phyloP scores from a whole-genome alignment of 2,113 vertebrate species.

The Zeus faber region DNA sequence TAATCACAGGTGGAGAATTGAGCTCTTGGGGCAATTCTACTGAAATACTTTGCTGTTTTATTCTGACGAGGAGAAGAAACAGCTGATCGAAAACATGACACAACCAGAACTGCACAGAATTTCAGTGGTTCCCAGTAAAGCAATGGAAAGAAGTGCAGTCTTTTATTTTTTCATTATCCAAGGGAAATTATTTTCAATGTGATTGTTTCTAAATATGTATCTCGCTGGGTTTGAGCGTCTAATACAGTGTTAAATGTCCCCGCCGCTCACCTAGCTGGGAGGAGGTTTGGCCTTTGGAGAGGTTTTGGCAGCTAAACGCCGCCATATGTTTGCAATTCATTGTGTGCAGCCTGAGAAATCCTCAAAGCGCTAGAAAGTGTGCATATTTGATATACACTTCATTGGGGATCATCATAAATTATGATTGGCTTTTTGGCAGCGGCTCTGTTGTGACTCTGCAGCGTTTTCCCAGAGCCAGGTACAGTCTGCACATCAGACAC shows the following conservation, averaged over 20 bases:
- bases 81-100: too few species aligned
- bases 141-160: background rate
- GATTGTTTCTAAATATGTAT: background rate
- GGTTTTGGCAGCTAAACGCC: conserved; percentile 38
- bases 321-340: conserved; percentile 50
- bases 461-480: conserved; percentile 15
- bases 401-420: conserved; percentile 51
- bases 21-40: too few species aligned
- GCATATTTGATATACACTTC: conserved; percentile 48
- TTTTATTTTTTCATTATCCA: background rate
- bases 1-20: too few species aligned
- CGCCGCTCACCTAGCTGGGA: conserved; percentile 22
- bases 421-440: conserved; percentile 32
- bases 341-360: conserved; percentile 43
- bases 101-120: too few species aligned
- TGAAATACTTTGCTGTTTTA: too few species aligned
- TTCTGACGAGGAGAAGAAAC: too few species aligned
- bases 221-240: conserved; percentile 24
- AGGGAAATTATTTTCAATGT: background rate
- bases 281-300: conserved; percentile 16
- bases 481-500: conserved; percentile 41
- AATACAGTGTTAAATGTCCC: conserved; percentile 26
- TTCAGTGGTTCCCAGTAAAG: too few species aligned
- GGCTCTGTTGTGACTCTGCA: conserved; percentile 26
- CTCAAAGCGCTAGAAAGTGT: conserved; percentile 32